Base-by-base conservation (phyloP, 2,888 invertebrate genomes). In the Pterobdella sp. region DNA sequence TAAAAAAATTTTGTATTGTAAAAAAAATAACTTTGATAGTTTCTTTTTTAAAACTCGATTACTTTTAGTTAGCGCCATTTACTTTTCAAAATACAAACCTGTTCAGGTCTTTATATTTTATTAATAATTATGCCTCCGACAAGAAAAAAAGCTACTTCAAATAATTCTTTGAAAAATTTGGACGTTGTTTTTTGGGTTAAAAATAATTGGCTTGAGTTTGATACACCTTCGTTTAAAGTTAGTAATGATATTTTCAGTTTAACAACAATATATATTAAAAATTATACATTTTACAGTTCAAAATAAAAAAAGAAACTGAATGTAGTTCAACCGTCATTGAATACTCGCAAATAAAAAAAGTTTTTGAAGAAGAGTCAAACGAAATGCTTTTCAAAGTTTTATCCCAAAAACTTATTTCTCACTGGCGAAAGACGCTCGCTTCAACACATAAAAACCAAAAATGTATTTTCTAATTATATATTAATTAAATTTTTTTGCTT, bases 351-450 rank as follows among this genome's bases (percentile, higher is more conserved):
- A 7, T 56, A 14, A 56, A 4, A 4, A 56, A 18, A 3, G n/a
- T 56, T 22, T 56, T 56, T 26, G 26, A 22, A 26, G 60, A 26
- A 4, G 60, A 56, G 60, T 56, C 60, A n/a, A 56, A 56, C 26
- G 60, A 56, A 26, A 26, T 56, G 60, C 60, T 56, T 26, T 56
- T 56, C 60, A 56, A 56, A 56, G 60, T 26, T n/a, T n/a, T 56
- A 3, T 56, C 60, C 26, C 26, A 22, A 14, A 56, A 56, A 22
- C n/a, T 56, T 4, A 22, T 56, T 14, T 56, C 60, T 22, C 60
- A 56, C 26, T 56, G 60, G 60, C 18, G 26, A n/a, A 56, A 56
- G n/a, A 26, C 26, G 4, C 18, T 56, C 7, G n/a, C 60, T 3
- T 26, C 18, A 26, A 56, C 60, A 4, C 4, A 18, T 14, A 26